Evolutionary conservation across 2,113 vertebrate species (phyloP).

Genomic region (Percopsis transmontana): DNA sequence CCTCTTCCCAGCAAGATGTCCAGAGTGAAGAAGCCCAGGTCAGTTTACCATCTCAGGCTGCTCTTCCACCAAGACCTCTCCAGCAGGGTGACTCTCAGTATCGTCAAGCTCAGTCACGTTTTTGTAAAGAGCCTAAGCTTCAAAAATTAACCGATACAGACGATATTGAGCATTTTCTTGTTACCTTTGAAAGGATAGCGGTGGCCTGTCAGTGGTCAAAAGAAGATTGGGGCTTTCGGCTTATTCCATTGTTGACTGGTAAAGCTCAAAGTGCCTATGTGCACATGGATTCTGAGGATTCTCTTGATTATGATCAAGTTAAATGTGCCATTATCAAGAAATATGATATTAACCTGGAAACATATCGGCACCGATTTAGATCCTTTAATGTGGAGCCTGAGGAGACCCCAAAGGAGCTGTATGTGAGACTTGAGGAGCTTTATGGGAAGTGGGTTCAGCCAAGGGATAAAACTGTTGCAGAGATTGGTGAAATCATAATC

Average conservation of each 20-base stretch:
- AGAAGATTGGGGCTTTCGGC: background rate
- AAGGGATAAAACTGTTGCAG: background rate
- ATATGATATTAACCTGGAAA: constrained; percentile 28
- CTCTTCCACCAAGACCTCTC: too few species aligned
- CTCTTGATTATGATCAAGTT: background rate
- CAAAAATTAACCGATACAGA: background rate
- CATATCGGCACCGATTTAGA: constrained; percentile 4
- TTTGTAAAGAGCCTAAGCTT: background rate
- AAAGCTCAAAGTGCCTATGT: background rate
- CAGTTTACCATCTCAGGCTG: too few species aligned
- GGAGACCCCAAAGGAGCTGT: constrained; percentile 18
- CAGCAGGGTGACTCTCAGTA: background rate
- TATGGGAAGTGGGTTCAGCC: constrained; percentile 11
- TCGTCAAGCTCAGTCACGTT: too few species aligned
- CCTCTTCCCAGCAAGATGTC: background rate
- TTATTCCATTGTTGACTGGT: background rate
- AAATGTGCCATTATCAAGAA: constrained; percentile 12
- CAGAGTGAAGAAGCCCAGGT: too few species aligned
- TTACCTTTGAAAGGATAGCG: background rate
- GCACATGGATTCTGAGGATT: background rate
- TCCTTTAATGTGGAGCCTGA: background rate
- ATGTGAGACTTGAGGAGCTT: constrained; percentile 1
- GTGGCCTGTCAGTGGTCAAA: background rate
- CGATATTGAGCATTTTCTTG: background rate
- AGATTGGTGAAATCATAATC: too few species aligned